Conservation (phyloP, 2,113 vertebrate genomes). For the Pteruthius melanotis region DNA sequence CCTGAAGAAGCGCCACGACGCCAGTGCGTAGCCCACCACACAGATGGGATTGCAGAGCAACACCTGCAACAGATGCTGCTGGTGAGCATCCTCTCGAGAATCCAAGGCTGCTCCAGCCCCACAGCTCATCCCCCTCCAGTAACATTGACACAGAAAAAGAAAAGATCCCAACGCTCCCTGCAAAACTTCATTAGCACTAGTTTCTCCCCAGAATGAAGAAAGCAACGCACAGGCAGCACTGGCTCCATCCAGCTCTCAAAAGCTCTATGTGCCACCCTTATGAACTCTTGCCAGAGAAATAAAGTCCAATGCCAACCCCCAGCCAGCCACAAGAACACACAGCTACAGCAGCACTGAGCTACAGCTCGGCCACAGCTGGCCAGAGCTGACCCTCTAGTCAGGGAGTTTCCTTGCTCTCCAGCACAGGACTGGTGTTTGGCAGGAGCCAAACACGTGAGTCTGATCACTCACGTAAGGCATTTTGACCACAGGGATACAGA, state of each 20-base stretch:
- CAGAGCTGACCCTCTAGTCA: neutral
- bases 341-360: neutral
- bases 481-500: neutral
- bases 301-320: neutral
- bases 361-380: accelerated
- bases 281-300: accelerated
- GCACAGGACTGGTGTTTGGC: neutral
- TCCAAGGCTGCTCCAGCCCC: neutral
- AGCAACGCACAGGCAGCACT: accelerated
- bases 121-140: neutral
- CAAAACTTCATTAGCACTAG: neutral
- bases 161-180: neutral
- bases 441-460: neutral
- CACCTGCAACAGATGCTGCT: conserved; percentile 71
- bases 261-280: neutral
- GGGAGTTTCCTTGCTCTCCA: neutral
- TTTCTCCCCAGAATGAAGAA: neutral
- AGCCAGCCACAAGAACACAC: neutral
- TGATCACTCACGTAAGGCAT: accelerated
- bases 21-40: conserved; percentile 85
- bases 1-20: conserved; percentile 94
- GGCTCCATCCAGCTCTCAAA: neutral
- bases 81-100: accelerated
- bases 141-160: neutral
- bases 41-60: conserved; percentile 94